These are phyloP conservation scores for Colossoma macropomum DNA, from an alignment of 2,113 vertebrate genomes.

Conservation along the genomic window DNA sequence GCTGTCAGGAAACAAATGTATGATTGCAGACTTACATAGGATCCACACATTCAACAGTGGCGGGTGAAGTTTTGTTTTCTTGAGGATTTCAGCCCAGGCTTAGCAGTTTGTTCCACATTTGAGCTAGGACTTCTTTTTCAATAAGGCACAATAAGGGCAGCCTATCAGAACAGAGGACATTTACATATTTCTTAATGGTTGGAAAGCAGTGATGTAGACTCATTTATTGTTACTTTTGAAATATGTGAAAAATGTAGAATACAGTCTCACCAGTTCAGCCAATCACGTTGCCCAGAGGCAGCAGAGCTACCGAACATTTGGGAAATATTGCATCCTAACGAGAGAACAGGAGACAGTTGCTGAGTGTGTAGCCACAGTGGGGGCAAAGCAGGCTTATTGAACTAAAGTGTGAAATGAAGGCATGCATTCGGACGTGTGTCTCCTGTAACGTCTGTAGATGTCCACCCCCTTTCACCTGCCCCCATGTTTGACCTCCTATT, in stretches of 20 bases:
- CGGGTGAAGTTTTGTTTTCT: not conserved
- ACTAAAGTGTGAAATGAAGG: conserved; percentile 50
- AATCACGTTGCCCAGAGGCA: not conserved
- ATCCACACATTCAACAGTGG: not conserved
- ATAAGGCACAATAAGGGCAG: not conserved
- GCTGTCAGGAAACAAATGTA: not conserved
- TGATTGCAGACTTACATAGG: not conserved
- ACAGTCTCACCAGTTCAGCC: too few relatives aligned
- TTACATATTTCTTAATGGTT: not conserved
- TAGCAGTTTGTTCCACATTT: not conserved
- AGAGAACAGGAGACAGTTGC: not conserved
- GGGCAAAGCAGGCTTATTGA: not conserved
- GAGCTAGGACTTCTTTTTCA: not conserved
- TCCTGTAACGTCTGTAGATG: conserved; percentile 74
- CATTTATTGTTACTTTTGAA: too few relatives aligned
- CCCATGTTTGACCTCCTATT: conserved; percentile 63
- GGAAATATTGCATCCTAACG: not conserved
- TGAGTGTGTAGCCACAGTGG: not conserved
- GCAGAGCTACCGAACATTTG: not conserved
- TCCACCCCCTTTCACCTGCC: conserved; percentile 66
- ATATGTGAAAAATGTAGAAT: too few relatives aligned
- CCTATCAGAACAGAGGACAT: not conserved
- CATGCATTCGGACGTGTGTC: conserved; percentile 72
- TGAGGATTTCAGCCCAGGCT: not conserved
- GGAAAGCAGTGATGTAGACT: too few relatives aligned